phyloP scores from a whole-genome alignment of 2,113 vertebrate genomes.

The Nettapus auritus region DNA sequence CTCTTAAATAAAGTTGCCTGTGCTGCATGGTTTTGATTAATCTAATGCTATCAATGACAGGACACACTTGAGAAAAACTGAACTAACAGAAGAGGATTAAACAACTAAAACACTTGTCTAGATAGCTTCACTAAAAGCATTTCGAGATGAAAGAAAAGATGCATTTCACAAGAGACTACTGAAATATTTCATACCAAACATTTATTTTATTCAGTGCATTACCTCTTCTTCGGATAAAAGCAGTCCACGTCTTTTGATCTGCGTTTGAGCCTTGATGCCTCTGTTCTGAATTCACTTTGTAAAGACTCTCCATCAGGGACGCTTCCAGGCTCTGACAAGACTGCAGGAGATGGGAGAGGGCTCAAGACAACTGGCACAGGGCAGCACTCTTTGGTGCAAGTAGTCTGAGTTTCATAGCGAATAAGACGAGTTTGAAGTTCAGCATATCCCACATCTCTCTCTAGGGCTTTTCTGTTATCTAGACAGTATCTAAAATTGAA shows the following conservation, averaged over 20 bases:
- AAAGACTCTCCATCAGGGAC: slow-evolving; percentile 89
- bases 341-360: slow-evolving; percentile 88
- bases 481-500: slow-evolving; percentile 87
- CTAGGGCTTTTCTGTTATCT: slow-evolving; percentile 86
- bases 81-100: slow-evolving; percentile 14
- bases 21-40: background rate
- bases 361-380: slow-evolving; percentile 84
- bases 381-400: slow-evolving; percentile 89
- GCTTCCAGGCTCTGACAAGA: slow-evolving; percentile 90
- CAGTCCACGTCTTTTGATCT: slow-evolving; percentile 81
- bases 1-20: background rate
- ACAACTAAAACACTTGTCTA: slow-evolving; percentile 16
- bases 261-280: slow-evolving; percentile 80
- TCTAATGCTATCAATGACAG: background rate
- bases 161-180: background rate
- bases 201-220: background rate
- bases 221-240: slow-evolving; percentile 85
- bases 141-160: background rate
- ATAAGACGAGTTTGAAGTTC: slow-evolving; percentile 94
- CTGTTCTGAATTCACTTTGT: slow-evolving; percentile 75
- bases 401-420: slow-evolving; percentile 95
- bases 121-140: slow-evolving; percentile 10
- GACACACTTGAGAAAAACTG: background rate
- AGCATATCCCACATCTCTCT: slow-evolving; percentile 87
- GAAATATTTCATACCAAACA: background rate